Conservation (phyloP, 2,797 vertebrate genomes). For the Lindbergichthys nudifrons region DNA sequence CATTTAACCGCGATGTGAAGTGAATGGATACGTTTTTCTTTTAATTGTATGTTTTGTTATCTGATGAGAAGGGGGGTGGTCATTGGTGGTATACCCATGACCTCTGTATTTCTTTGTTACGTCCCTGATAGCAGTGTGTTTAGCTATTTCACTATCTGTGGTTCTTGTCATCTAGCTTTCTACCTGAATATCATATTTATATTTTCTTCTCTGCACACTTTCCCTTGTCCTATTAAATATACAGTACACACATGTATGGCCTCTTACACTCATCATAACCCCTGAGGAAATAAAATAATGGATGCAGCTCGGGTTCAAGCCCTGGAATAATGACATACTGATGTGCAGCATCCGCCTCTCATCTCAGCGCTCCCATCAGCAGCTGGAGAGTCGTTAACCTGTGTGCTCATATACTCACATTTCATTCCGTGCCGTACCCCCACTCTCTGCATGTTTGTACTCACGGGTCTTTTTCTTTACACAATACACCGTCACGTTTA, state of each 20-base stretch:
- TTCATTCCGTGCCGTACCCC: slow-evolving; percentile 13
- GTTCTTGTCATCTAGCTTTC: neutral
- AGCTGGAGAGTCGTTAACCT: slow-evolving; percentile 20
- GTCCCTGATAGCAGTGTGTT: neutral
- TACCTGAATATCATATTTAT: neutral
- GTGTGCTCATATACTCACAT: slow-evolving; percentile 15
- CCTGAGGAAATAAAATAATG: slow-evolving; percentile 51
- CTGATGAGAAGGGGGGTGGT: too few relatives aligned
- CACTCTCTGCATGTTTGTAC: neutral
- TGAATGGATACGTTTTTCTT: too few relatives aligned
- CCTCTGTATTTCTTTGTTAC: neutral
- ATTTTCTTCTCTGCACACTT: neutral
- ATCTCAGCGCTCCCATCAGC: slow-evolving; percentile 39
- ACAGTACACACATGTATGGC: neutral
- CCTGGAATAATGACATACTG: slow-evolving; percentile 52
- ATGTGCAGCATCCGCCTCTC: slow-evolving; percentile 62
- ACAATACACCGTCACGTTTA: neutral
- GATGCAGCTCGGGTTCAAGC: slow-evolving; percentile 49
- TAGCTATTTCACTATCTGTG: neutral
- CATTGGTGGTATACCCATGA: neutral
- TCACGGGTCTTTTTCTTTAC: slow-evolving; percentile 9
- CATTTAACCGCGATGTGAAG: too few relatives aligned
- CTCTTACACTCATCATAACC: slow-evolving; percentile 14
- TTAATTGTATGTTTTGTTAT: too few relatives aligned
- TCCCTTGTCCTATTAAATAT: neutral